Base-by-base conservation (phyloP, 2,888 invertebrate genomes). In the Microplitis manilae region DNA sequence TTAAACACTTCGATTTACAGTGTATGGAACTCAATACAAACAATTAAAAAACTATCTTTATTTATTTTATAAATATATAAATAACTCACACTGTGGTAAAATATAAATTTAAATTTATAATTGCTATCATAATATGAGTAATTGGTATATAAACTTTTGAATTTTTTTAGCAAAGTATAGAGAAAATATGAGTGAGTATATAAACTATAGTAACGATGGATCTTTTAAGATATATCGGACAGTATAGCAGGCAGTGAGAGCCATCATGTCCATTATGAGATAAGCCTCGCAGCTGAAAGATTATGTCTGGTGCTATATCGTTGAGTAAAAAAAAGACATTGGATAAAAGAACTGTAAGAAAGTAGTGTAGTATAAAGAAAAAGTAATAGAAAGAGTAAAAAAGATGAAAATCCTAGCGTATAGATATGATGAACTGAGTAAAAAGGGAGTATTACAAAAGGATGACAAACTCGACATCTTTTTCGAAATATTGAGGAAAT, bases 231-330 rank as follows among this genome's bases (percentile, higher is more conserved):
- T 50, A 50, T 50, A 50, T 50, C 50, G 8, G 50, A 4, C 8
- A 50, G 50, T 50, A 50, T 50, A 13, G 50, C 50, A 13, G 50
- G 50, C 50, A 50, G 38, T 40, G n/a, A 20, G 67, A 59, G 17
- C n/a, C 69, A 72, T 71, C 41, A 68, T 61, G 67, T 73, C 77
- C 75, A 79, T 80, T 76, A 76, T 50, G 39, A 76, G 76, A 80
- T 79, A 80, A 80, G 74, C 73, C 38, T 75, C 64, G 61, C 70
- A 70, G 39, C 65, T 17, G 6, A 39, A 69, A 69, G 50, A 75
- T 75, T 70, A 68, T 59, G 67, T 67, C 9, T 17, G 38, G 6
- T 20, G 67, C 41, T 20, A 68, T 20, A 68, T 9, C 38, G 41
- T 20, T 13, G 59, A 41, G 50, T 7, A 9, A 7, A 61, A 39